Base-by-base conservation (phyloP, 2,888 invertebrate genomes). In the Drymonia ruficornis region DNA sequence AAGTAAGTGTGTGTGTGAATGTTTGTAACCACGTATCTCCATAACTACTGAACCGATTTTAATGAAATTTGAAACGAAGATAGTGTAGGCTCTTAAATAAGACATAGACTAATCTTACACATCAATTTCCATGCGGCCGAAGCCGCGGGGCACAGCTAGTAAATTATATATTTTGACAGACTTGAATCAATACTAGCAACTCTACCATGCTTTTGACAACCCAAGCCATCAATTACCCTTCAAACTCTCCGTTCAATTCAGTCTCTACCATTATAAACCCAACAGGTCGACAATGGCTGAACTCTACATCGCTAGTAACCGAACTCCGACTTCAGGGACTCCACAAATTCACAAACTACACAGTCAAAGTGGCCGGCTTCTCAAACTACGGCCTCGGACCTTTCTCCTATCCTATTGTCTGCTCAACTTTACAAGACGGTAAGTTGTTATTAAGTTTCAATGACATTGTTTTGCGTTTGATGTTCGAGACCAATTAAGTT, bases 371-470 rank as follows among this genome's bases (percentile, higher is more conserved):
- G 15, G 92, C 97, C 65, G 98, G 97, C 1, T 97, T 96, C 82
- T 98, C 97, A 0, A 95, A 96, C 69, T 96, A 96, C 51, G 98
- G 98, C 1, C 96, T 97, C 71, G 98, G 98, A 4, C 94, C 96
- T 23, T 94, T 96, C 72, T 96, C 97, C 67, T 93, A 94, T 49
- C 95, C 97, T 18, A 94, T 97, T 76, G 96, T 95, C 78, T 97
- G 98, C 78, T 94, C 94, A 45, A 98, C 98, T 0, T 94, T 96
- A 70, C 97, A 98, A 87, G 98, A 98, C 84, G 95, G 97, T 97
- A 82, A 94, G 89, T 83, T 8, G 18, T 7, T 29, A 31, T 46
- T 15, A 11, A 18, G 3, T 18, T 34, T 47, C 7, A 23, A 0
- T 12, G 31, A 11, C 2, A n/a, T 13, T 36, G 36, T 36, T n/a